Evolutionary conservation across 2,113 vertebrate genomes (phyloP).

Genomic region (Epinephelus fuscoguttatus): DNA sequence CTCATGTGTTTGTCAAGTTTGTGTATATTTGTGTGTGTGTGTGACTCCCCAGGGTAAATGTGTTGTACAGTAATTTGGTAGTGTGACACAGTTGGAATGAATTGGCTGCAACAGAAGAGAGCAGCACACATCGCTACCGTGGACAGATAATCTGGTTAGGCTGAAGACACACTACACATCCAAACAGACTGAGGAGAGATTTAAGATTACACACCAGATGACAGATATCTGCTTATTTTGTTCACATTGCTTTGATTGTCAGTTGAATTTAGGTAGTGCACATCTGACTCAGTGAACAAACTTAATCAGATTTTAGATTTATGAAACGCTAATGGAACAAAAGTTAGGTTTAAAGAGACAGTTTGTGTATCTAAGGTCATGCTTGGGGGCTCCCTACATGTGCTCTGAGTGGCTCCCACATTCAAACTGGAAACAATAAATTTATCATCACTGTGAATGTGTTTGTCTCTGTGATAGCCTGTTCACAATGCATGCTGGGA

Average conservation of each 20-base stretch:
- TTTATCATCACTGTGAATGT: background rate
- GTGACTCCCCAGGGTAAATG: conserved; percentile 26
- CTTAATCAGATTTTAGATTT: background rate
- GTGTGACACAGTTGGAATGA: conserved; percentile 21
- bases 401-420: background rate
- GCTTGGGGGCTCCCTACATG: background rate
- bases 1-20: conserved; percentile 11
- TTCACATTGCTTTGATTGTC: conserved; percentile 7
- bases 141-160: conserved; percentile 47
- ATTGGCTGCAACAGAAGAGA: conserved; percentile 19
- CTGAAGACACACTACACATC: conserved; percentile 4
- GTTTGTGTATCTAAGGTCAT: background rate
- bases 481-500: background rate
- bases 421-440: background rate
- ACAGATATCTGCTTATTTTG: conserved; percentile 36
- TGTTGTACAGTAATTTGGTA: conserved; percentile 41
- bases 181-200: conserved; percentile 31
- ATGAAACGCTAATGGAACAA: background rate
- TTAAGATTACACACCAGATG: conserved; percentile 37
- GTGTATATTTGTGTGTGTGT: conserved; percentile 11
- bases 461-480: background rate
- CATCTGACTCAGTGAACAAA: background rate
- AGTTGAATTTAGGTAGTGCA: background rate
- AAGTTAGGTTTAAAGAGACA: background rate
- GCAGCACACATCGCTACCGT: conserved; percentile 2